phyloP scores from a whole-genome alignment of 2,888 invertebrate genomes.

The Mongoloraphidia duomilia region DNA sequence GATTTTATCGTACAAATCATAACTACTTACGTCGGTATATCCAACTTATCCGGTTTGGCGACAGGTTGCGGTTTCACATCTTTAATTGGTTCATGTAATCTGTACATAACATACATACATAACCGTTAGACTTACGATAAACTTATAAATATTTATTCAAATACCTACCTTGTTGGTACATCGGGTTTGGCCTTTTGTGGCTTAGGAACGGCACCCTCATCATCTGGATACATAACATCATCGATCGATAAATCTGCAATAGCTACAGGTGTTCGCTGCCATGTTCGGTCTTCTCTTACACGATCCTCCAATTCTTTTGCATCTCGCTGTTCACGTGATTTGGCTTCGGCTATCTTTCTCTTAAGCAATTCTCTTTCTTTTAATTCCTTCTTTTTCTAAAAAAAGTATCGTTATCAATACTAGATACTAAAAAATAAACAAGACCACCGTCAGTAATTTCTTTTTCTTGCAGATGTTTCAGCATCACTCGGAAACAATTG shows the following conservation, averaged over 20 bases:
- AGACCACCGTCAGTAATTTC: no score
- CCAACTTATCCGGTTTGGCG: not conserved
- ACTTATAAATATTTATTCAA: no score
- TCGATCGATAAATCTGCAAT: conserved; percentile 13
- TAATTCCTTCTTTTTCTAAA: conserved; percentile 27
- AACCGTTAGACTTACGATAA: no score
- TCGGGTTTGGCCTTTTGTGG: not conserved
- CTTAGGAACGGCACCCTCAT: conserved; percentile 14
- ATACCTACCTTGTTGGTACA: not conserved
- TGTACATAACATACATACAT: no score
- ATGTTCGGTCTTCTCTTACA: conserved; percentile 6
- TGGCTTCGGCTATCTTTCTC: conserved; percentile 23
- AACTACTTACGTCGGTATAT: not conserved
- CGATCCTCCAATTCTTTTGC: conserved; percentile 30
- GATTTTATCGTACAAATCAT: not conserved
- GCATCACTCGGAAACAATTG: no score
- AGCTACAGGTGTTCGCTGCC: conserved; percentile 14
- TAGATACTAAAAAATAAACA: not conserved
- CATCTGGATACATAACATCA: conserved; percentile 20
- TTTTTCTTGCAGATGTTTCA: no score
- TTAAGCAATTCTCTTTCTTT: conserved; percentile 29
- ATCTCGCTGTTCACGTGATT: conserved; percentile 29
- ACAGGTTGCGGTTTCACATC: no score
- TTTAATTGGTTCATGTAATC: no score
- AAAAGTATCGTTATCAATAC: conserved; percentile 7